A percentile compares a stretch with the other conserved stretches of the same genome.
These are phyloP conservation scores for Chymomyza caudatula DNA, from an alignment of 2,888 invertebrate genomes.

Conservation along the genomic window DNA sequence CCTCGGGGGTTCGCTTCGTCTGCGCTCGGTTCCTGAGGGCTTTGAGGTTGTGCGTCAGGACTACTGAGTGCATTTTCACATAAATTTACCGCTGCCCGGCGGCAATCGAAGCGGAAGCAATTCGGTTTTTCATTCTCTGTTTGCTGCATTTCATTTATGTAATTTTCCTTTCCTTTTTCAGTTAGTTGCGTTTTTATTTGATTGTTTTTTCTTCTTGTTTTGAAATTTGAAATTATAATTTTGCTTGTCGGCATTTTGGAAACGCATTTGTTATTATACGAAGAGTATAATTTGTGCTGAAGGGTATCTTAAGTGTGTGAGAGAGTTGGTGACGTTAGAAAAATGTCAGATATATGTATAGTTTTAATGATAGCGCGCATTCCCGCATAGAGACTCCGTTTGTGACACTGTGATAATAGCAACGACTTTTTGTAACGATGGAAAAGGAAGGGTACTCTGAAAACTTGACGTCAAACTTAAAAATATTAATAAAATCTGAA, in stretches of 20 bases:
- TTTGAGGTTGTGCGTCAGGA: constrained; percentile 41
- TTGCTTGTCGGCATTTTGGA: not conserved
- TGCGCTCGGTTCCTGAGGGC: constrained; percentile 9
- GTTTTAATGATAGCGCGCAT: no score
- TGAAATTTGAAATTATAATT: not conserved
- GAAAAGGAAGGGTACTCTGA: no score
- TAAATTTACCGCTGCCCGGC: constrained; percentile 37
- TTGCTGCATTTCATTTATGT: constrained; percentile 24
- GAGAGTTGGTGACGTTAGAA: not conserved
- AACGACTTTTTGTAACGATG: no score
- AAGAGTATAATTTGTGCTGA: not conserved
- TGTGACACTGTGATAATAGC: no score
- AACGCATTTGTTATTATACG: not conserved
- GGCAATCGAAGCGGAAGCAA: constrained; percentile 48
- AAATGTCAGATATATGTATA: no score
- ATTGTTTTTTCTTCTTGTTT: constrained; percentile 13
- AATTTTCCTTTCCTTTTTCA: constrained; percentile 13
- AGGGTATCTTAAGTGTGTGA: not conserved
- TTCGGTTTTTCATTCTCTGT: constrained; percentile 41
- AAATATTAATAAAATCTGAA: no score
- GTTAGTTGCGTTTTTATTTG: not conserved
- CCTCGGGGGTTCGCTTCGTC: not conserved
- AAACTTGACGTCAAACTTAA: no score
- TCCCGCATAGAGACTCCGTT: no score
- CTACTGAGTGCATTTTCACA: constrained; percentile 23